phyloP scores from a whole-genome alignment of 1,140 invertebrate genomes.

The Heliconius hewitsoni region DNA sequence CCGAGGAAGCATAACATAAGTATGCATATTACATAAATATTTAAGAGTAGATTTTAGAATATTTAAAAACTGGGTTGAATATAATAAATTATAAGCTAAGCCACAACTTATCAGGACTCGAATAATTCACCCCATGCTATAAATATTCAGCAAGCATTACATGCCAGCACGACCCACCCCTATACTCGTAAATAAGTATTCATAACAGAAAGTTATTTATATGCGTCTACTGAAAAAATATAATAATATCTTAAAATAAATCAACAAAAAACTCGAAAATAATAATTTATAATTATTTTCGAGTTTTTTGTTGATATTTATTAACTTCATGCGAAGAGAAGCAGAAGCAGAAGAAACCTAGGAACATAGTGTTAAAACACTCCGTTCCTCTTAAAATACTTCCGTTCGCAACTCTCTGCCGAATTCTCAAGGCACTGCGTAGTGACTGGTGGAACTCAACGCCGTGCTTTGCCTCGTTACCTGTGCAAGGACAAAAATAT shows the following conservation, averaged over 20 bases:
- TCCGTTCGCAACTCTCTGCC: neutral
- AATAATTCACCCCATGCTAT: constrained; percentile 13
- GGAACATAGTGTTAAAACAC: neutral
- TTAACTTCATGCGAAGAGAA: neutral
- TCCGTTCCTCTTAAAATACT: neutral
- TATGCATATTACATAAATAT: too few relatives aligned
- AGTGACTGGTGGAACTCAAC: neutral
- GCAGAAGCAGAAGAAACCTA: neutral
- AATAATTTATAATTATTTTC: too few relatives aligned
- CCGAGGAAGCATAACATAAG: too few relatives aligned
- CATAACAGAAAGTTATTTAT: neutral
- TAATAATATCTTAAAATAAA: too few relatives aligned
- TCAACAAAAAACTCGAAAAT: too few relatives aligned
- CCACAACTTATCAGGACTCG: neutral
- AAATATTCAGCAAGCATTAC: constrained; percentile 17
- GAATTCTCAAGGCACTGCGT: neutral
- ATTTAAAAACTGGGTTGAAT: neutral
- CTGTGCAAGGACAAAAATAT: neutral
- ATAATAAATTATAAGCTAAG: neutral
- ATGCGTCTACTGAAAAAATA: neutral
- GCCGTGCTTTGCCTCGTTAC: neutral
- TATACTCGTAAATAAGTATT: neutral
- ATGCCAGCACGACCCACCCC: constrained; percentile 10
- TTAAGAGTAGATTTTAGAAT: too few relatives aligned
- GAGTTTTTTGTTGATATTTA: too few relatives aligned